phyloP scores from a whole-genome alignment of 2,113 vertebrate species.

The Cephalopholis sonnerati region DNA sequence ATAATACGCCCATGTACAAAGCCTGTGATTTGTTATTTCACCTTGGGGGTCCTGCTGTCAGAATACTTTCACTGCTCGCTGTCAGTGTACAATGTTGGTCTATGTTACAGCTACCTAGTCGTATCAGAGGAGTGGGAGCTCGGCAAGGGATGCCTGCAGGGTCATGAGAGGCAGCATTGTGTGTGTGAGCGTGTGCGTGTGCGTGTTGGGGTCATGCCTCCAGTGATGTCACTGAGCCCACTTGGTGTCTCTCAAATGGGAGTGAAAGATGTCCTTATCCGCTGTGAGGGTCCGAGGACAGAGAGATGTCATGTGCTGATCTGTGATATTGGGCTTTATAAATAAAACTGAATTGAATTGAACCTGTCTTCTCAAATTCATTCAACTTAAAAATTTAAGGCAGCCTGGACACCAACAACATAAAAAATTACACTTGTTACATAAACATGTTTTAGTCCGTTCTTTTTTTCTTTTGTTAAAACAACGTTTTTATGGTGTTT shows the following conservation, averaged over 20 bases:
- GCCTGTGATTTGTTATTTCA: neutral
- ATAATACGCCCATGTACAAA: no score
- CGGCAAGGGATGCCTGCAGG: slow-evolving; percentile 14
- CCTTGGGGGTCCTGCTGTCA: neutral
- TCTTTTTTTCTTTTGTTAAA: no score
- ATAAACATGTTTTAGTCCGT: no score
- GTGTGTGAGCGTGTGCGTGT: slow-evolving; percentile 19
- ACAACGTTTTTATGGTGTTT: neutral
- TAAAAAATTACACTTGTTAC: no score
- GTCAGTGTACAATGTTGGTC: slow-evolving; percentile 35
- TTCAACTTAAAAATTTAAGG: no score
- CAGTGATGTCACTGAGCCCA: slow-evolving; percentile 66
- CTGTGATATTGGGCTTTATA: no score
- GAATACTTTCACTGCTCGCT: neutral
- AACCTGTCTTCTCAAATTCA: no score
- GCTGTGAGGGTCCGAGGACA: no score
- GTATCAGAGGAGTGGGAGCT: slow-evolving; percentile 46
- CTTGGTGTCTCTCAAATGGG: slow-evolving; percentile 43
- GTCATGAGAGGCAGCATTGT: slow-evolving; percentile 57
- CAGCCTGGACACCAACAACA: no score
- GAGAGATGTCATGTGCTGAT: no score
- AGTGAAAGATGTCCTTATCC: slow-evolving; percentile 5
- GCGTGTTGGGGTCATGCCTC: slow-evolving; percentile 50
- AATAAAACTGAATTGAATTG: no score
- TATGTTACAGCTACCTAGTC: slow-evolving; percentile 35